A percentile compares a stretch with the other conserved stretches of the same genome.
phyloP scores from a whole-genome alignment of 2,797 vertebrate species.

The Mycteria americana region DNA sequence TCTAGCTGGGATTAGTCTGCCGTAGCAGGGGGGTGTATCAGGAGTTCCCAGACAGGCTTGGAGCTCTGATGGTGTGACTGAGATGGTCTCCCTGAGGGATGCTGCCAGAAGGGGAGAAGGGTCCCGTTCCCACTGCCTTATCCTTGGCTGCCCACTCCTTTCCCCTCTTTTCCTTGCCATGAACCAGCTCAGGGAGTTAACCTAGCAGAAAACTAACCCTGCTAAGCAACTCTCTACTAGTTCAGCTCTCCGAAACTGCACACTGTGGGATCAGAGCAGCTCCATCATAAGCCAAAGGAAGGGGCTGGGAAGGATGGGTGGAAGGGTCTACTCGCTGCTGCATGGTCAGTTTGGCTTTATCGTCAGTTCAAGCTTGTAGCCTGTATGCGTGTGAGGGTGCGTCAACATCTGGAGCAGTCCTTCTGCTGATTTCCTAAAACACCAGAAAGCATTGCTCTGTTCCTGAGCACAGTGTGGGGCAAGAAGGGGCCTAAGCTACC shows the following conservation, averaged over 20 bases:
- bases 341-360: background rate
- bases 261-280: background rate
- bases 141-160: background rate
- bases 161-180: background rate
- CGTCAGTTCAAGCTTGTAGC: background rate
- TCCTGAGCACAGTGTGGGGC: background rate
- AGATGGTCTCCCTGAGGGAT: background rate
- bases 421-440: background rate
- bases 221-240: background rate
- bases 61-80: background rate
- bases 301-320: background rate
- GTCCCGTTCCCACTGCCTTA: background rate
- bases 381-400: background rate
- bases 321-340: background rate
- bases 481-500: background rate
- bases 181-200: background rate
- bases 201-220: background rate
- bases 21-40: too few relatives aligned
- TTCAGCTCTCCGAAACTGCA: background rate
- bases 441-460: background rate
- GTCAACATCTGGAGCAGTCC: background rate
- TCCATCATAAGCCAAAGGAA: background rate
- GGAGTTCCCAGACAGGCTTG: background rate
- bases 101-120: background rate
- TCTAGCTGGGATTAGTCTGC: background rate